Base-by-base conservation (phyloP, 2,113 vertebrate genomes). In the Cyprinodon brontotheroides region DNA sequence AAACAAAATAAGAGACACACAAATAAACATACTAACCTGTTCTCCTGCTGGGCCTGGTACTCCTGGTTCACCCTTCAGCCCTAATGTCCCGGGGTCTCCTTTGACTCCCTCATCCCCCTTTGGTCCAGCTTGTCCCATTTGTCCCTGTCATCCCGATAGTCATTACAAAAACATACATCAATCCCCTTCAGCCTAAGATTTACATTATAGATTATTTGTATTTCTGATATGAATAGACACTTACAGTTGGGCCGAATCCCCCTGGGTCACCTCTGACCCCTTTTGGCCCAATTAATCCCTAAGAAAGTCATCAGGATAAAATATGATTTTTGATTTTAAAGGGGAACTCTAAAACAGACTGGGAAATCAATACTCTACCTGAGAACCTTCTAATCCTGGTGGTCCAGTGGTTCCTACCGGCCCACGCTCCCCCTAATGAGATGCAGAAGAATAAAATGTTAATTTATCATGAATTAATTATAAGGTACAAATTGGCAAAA, bases 231-330 rank as follows among this genome's bases (percentile, higher is more conserved):
- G 14, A 4, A 14, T 3, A 40, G 38, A 40, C 38, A 91, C 94
- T 94, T 87, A 97, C 96, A 80, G 3, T 61, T 0, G 78, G 81
- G 8, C 95, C 95, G 0, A 77, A 80, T 4, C 87, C 93, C 68
- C 96, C 96, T 0, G 43, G 2, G 3, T 96, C 93, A 68, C 96
- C 96, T 88, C 92, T 94, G 4, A 53, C 61, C 53, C 96, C 96
- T 0, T 74, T 82, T 0, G 88, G 74, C 67, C 96, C 95, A 8
- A 64, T 13, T 0, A 87, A 70, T 22, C 96, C 96, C 96, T 97
- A 61, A 1, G 69, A 48, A 57, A 11, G 0, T 38, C 29, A 68
- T 22, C 86, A 0, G 68, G 12, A 75, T 1, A 76, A 29, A 75
- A 1, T 3, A 61, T 39, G 45, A 39, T 29, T 9, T 37, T 50